A percentile compares a stretch with the other conserved stretches of the same genome.
Evolutionary conservation across 2,113 vertebrate species (phyloP).

Genomic region (Axis porcinus): DNA sequence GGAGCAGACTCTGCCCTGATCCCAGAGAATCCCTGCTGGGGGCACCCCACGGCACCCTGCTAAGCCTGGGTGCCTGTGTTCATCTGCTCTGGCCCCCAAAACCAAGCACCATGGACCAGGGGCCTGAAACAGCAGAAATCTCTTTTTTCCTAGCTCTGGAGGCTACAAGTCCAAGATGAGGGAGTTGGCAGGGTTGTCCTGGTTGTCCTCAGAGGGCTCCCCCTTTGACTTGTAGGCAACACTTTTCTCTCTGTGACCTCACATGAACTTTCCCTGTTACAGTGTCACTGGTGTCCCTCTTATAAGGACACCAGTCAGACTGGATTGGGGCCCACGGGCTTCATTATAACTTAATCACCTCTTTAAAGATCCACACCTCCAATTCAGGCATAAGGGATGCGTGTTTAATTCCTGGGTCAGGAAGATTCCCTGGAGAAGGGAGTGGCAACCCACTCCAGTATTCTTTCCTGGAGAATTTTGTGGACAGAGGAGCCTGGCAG

Average conservation of each 20-base stretch:
- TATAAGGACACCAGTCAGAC: neutral
- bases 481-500: neutral
- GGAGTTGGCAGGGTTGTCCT: neutral
- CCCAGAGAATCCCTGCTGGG: accelerated
- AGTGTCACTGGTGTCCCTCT: neutral
- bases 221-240: too few species aligned
- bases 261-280: accelerated
- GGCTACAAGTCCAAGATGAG: neutral
- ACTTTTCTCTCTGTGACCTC: neutral
- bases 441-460: neutral
- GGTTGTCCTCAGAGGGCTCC: neutral
- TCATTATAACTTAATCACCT: neutral
- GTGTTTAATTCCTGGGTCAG: neutral
- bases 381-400: neutral
- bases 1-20: neutral
- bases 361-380: neutral
- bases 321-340: neutral
- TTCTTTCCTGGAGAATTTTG: neutral
- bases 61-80: accelerated
- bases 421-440: neutral
- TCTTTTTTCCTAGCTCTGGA: neutral
- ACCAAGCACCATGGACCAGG: accelerated
- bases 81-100: neutral
- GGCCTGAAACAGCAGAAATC: neutral
- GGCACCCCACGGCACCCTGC: accelerated